These are phyloP conservation scores for Mongoloraphidia duomilia DNA, from an alignment of 2,888 invertebrate species.

Conservation along the genomic window DNA sequence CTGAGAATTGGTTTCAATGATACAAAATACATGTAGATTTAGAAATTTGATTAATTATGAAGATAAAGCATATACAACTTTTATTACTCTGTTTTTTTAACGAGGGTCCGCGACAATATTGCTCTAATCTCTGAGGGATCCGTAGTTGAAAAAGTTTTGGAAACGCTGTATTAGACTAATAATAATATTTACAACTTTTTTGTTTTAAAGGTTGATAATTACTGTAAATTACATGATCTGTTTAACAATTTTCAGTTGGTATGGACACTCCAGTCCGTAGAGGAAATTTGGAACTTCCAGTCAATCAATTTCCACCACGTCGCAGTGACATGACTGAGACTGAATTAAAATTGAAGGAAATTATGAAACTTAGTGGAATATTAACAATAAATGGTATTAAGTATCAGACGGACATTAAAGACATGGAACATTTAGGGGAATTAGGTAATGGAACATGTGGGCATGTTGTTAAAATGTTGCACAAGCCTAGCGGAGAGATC, in stretches of 20 bases:
- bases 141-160: neutral
- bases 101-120: too few relatives aligned
- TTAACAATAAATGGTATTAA: slow-evolving; percentile 65
- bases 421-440: slow-evolving; percentile 74
- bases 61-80: too few relatives aligned
- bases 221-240: slow-evolving; percentile 5
- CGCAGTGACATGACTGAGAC: slow-evolving; percentile 44
- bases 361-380: slow-evolving; percentile 86
- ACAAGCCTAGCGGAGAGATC: slow-evolving; percentile 67
- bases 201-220: neutral
- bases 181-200: slow-evolving; percentile 6
- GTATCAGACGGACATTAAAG: slow-evolving; percentile 68
- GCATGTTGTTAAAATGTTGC: slow-evolving; percentile 93
- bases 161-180: neutral
- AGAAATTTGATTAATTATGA: too few relatives aligned
- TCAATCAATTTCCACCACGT: slow-evolving; percentile 39
- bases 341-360: slow-evolving; percentile 77
- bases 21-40: too few relatives aligned
- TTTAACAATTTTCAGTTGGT: slow-evolving; percentile 22
- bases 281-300: slow-evolving; percentile 41
- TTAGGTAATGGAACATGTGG: slow-evolving; percentile 93
- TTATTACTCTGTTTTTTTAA: too few relatives aligned
- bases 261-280: slow-evolving; percentile 35
- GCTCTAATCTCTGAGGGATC: too few relatives aligned
- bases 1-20: too few relatives aligned